Evolutionary conservation across 2,797 vertebrate species (phyloP).

Genomic region (Sebastes diploproa): DNA sequence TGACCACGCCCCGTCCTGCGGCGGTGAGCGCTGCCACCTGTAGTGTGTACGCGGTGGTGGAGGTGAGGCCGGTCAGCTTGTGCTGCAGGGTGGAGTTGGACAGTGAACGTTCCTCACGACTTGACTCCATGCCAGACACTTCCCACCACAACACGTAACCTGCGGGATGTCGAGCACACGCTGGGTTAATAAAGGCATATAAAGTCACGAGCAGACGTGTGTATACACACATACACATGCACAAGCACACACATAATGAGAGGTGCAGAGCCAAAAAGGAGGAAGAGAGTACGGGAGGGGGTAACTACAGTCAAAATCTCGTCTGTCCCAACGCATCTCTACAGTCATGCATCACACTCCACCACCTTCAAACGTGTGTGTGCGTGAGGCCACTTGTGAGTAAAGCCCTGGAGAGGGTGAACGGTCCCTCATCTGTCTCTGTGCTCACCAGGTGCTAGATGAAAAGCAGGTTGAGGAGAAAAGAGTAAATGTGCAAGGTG

Average conservation of each 20-base stretch:
- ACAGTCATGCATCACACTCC: constrained; percentile 89
- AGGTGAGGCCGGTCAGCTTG: constrained; percentile 89
- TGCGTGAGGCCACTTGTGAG: constrained; percentile 44
- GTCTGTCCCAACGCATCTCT: constrained; percentile 88
- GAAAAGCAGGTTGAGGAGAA: constrained; percentile 70
- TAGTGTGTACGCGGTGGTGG: constrained; percentile 91
- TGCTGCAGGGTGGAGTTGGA: constrained; percentile 89
- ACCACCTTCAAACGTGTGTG: constrained; percentile 51
- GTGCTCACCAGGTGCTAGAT: constrained; percentile 64
- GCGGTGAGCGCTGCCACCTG: constrained; percentile 90
- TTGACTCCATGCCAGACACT: constrained; percentile 83
- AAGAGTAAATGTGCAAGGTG: constrained; percentile 73
- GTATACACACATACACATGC: background rate
- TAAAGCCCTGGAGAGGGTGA: constrained; percentile 64
- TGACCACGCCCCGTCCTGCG: constrained; percentile 83
- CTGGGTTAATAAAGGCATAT: constrained; percentile 32
- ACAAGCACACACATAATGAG: constrained; percentile 13
- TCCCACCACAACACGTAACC: constrained; percentile 94
- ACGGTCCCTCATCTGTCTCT: constrained; percentile 65
- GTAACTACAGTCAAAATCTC: constrained; percentile 76
- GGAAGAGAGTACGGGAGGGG: constrained; percentile 17
- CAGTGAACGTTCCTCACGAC: constrained; percentile 80
- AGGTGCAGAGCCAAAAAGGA: constrained; percentile 22
- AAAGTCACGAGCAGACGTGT: background rate
- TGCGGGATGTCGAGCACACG: constrained; percentile 57